phyloP scores from a whole-genome alignment of 1,140 invertebrate species.

The Drosophila trapezifrons region DNA sequence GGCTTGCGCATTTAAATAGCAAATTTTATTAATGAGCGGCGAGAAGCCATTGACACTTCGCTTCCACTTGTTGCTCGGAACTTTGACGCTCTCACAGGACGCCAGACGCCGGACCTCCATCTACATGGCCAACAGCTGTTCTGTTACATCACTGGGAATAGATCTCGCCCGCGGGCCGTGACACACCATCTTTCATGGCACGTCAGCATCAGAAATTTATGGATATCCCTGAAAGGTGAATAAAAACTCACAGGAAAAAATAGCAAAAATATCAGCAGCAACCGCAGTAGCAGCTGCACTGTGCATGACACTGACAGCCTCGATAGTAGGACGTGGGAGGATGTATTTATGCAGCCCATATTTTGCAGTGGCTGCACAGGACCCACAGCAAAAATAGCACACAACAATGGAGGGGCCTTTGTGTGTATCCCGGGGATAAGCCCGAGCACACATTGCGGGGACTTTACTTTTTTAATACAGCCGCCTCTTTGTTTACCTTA shows the following conservation, averaged over 20 bases:
- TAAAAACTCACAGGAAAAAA: conserved; percentile 25
- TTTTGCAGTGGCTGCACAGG: conserved; percentile 17
- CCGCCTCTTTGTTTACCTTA: conserved; percentile 33
- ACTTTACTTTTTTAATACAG: conserved; percentile 30
- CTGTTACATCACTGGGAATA: conserved; percentile 38
- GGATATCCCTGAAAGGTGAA: conserved; percentile 49
- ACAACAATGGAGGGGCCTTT: conserved; percentile 14
- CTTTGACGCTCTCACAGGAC: conserved; percentile 6
- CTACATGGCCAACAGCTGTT: conserved; percentile 47
- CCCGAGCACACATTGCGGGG: conserved; percentile 22
- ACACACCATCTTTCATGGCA: conserved; percentile 64
- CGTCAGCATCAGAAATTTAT: conserved; percentile 67
- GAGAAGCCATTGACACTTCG: conserved; percentile 8
- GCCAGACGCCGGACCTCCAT: conserved; percentile 9
- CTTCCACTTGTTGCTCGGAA: conserved; percentile 58
- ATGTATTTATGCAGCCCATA: conserved; percentile 47
- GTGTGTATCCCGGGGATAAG: conserved; percentile 7
- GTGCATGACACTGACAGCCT: conserved; percentile 33
- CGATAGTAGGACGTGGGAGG: conserved; percentile 1
- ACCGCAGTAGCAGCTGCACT: conserved; percentile 6
- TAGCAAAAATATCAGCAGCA: conserved; percentile 10
- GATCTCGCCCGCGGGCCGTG: conserved; percentile 8
- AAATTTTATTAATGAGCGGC: conserved; percentile 57
- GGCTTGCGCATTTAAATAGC: conserved; percentile 53
- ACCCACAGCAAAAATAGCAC: conserved; percentile 23